Base-by-base conservation (phyloP, 2,888 invertebrate species). In the Hemistola chrysoprasaria region DNA sequence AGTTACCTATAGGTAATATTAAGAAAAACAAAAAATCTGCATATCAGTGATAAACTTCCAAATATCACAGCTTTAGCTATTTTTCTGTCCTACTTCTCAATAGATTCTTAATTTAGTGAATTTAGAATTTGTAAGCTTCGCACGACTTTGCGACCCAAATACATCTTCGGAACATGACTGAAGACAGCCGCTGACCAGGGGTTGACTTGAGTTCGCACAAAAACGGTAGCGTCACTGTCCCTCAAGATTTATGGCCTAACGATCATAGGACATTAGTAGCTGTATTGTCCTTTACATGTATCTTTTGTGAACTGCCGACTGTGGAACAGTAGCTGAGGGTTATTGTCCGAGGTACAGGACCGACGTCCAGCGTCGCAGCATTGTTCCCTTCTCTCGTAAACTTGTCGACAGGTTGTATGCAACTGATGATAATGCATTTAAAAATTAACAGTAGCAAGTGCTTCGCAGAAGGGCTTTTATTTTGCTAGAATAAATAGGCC, bases 211-310 rank as follows among this genome's bases (percentile, higher is more conserved):
- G 24, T 25, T 34, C 25, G 26, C 26, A 30, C 23, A 78, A 78
- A 78, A 63, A 48, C 70, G 64, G 71, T 63, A 72, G 69, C 71
- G 11, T 37, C 30, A 41, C 11, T 34, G 34, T 47, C 48, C 53
- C 35, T 47, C 40, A 64, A 81, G 85, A 88, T 88, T 88, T 88
- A 88, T 83, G 86, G 71, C 71, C 62, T 58, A 72, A 65, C 74
- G 84, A 88, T 88, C 87, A 88, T 86, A 78, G 77, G 71, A 68
- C 86, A 88, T 88, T 86, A 88, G 87, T 81, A 84, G 65, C 50
- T 45, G 58, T 65, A 72, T 86, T 87, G 84, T 87, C 68, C 83
- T 48, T 83, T 57, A 65, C 78, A 76, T 82, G 87, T 65, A 75
- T 70, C 53, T 76, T 78, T 82, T 84, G 79, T 78, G 23, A 47